Base-by-base conservation (phyloP, 2,797 vertebrate genomes). In the Lepus townsendii region DNA sequence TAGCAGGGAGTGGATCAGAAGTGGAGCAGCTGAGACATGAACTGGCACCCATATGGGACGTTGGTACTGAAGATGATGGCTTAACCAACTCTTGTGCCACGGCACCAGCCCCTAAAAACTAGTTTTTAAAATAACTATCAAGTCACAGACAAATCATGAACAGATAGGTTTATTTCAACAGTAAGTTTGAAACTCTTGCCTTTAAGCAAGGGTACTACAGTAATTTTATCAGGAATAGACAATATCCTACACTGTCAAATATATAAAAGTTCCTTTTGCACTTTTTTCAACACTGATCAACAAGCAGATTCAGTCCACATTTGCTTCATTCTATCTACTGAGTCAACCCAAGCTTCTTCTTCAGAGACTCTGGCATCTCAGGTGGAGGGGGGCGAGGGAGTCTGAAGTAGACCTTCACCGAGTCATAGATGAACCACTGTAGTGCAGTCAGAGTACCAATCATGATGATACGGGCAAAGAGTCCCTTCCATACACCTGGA, bases 391-490 rank as follows among this genome's bases (percentile, higher is more conserved):
- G 99, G 68, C 99, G 99, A 96, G 99, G 99, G 97, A 99, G 99
- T 95, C 99, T 99, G 98, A 99, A 99, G 98, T 99, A 99, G 87
- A 99, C 99, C 98, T 99, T 99, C 95, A 99, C 99, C 0, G 99
- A 99, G 97, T 99, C 99, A 5, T 99, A 99, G 98, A 99, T 99
- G 98, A 99, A 99, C 99, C 99, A 99, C 98, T 99, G 99, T 90
- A 99, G 98, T 65, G 99, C 99, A 38, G 99, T 99, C 97, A 99
- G 98, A 16, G 99, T 99, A 96, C 99, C 99, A 19, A 99, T 99
- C 99, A 99, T 99, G 97, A 99, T 99, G 98, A 99, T 99, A 98
- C 99, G 99, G 80, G 99, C 99, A 27, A 99, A 97, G 5, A 99
- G 99, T 65, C 99, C 99, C 98, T 99, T 99, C 99, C 99, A 99